A percentile compares a stretch with the other conserved stretches of the same genome.
phyloP scores from a whole-genome alignment of 2,113 vertebrate genomes.

The Psittacus erithacus region DNA sequence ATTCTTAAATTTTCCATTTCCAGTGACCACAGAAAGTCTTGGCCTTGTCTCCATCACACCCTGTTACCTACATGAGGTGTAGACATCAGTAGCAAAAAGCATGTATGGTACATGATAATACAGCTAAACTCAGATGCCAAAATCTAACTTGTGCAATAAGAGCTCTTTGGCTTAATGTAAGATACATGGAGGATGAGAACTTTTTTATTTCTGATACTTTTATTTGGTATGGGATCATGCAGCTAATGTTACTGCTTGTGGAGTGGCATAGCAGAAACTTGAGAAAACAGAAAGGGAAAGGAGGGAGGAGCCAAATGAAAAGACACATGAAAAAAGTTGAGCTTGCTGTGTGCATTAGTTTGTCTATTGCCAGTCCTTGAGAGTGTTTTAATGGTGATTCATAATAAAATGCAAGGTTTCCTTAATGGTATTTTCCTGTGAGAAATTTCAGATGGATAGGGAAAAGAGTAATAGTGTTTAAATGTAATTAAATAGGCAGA shows the following conservation, averaged over 20 bases:
- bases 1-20: background rate
- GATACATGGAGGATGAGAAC: background rate
- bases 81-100: background rate
- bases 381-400: background rate
- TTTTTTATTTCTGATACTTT: background rate
- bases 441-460: background rate
- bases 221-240: background rate
- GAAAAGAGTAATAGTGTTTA: background rate
- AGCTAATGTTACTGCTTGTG: background rate
- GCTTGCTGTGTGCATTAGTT: background rate
- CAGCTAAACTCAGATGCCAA: background rate
- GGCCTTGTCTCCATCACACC: background rate
- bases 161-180: background rate
- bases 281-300: background rate
- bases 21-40: background rate
- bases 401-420: background rate
- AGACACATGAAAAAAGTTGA: background rate
- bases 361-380: background rate
- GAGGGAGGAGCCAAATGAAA: background rate
- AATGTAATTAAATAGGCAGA: background rate
- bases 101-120: background rate
- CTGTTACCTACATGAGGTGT: background rate
- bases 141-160: background rate
- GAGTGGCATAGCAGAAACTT: background rate
- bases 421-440: background rate